Conservation (phyloP, 1,140 invertebrate genomes). For the Hyphantria cunea region DNA sequence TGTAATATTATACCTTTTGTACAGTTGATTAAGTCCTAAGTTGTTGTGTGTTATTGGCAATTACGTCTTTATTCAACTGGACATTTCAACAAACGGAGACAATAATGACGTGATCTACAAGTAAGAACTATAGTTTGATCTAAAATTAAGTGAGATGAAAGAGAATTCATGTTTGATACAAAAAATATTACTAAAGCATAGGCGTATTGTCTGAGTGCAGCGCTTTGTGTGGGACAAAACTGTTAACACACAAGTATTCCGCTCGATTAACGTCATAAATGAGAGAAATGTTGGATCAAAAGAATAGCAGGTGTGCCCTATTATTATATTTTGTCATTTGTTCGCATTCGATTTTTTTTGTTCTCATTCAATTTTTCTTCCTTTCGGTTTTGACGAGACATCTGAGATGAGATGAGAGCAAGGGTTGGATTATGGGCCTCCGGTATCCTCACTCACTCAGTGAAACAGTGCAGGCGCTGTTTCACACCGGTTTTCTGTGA, state of each 20-base stretch:
- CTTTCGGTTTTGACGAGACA: too few species aligned
- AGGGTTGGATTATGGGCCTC: too few species aligned
- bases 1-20: constrained; percentile 28
- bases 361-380: too few species aligned
- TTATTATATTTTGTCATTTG: constrained; percentile 79
- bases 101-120: constrained; percentile 77
- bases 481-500: too few species aligned
- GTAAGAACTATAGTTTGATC: constrained; percentile 76
- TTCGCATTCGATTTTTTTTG: constrained; percentile 52
- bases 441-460: too few species aligned
- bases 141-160: constrained; percentile 79
- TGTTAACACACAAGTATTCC: constrained; percentile 71
- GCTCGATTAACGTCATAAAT: constrained; percentile 80
- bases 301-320: constrained; percentile 79
- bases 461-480: too few species aligned
- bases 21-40: constrained; percentile 37
- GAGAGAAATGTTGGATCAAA: constrained; percentile 79
- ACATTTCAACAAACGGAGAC: constrained; percentile 55
- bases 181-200: constrained; percentile 74
- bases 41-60: constrained; percentile 8
- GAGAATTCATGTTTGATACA: constrained; percentile 71
- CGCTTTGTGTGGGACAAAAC: constrained; percentile 71
- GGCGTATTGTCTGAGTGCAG: constrained; percentile 63
- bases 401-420: too few species aligned
- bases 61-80: constrained; percentile 33